Conservation (phyloP, 2,888 invertebrate species). For the Rhaphigaster nebulosa region DNA sequence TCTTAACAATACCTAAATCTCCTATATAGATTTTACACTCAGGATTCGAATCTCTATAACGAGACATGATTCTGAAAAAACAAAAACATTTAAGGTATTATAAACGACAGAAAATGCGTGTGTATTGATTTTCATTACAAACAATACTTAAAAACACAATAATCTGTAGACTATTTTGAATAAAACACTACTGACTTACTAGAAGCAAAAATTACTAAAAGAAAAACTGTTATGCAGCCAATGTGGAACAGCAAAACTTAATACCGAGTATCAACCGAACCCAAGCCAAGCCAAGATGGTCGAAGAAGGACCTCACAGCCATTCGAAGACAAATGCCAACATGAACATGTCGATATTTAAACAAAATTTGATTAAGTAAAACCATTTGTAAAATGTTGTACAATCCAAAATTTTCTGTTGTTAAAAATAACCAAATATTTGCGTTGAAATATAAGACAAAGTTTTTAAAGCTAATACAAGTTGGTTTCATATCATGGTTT, state of each 20-base stretch:
- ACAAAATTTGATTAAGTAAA: not conserved
- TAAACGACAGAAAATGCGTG: not conserved
- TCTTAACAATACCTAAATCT: constrained; percentile 84
- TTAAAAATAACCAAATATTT: not conserved
- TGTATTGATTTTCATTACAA: constrained; percentile 1
- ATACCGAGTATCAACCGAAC: not conserved
- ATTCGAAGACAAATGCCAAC: constrained; percentile 46
- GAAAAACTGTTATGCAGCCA: not conserved
- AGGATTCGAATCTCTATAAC: constrained; percentile 75
- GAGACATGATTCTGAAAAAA: constrained; percentile 74
- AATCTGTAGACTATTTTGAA: not conserved
- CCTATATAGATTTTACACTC: constrained; percentile 97
- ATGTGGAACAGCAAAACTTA: not conserved
- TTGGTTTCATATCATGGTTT: not conserved
- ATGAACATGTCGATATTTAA: not conserved
- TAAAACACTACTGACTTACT: not conserved
- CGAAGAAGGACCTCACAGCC: constrained; percentile 50
- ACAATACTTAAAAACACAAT: too few species aligned
- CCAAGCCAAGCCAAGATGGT: constrained; percentile 57
- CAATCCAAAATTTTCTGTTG: not conserved
- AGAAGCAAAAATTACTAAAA: not conserved
- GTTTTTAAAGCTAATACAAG: not conserved
- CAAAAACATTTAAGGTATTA: not conserved
- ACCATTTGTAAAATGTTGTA: not conserved
- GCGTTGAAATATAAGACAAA: not conserved